Percentiles rank a stretch among this genome's conserved stretches.
phyloP scores from a whole-genome alignment of 2,113 vertebrate genomes.

The Gallinago jamesoni region DNA sequence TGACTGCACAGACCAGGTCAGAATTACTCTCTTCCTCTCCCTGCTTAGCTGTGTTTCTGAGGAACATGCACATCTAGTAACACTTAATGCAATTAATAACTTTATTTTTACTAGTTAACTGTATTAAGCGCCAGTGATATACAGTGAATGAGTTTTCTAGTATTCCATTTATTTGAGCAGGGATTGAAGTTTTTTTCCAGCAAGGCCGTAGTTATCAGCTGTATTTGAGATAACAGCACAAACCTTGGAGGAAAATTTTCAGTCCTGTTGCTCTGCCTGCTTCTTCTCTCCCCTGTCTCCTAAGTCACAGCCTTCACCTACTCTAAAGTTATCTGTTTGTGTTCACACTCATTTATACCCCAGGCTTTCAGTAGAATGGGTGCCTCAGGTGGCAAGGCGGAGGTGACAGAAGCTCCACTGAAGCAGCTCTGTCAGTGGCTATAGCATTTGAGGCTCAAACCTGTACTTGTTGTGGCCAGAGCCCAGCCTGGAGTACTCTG shows the following conservation, averaged over 20 bases:
- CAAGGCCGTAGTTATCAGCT: not conserved
- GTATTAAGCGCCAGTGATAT: not conserved
- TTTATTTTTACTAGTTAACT: not conserved
- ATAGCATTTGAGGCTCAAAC: not conserved
- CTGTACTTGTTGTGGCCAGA: accelerated
- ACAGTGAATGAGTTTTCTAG: not conserved
- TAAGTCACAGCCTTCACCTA: not conserved
- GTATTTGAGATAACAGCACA: not conserved
- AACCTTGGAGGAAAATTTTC: not conserved
- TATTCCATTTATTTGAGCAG: not conserved
- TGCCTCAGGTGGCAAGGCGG: accelerated
- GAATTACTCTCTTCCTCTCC: not conserved
- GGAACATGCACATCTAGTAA: not conserved
- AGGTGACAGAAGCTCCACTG: not conserved
- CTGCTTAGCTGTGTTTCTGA: not conserved
- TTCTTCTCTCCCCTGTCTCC: not conserved
- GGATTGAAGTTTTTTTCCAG: not conserved
- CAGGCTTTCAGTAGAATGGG: not conserved
- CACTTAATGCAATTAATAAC: not conserved
- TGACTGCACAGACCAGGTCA: not conserved
- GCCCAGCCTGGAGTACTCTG: not conserved
- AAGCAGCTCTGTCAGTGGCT: not conserved
- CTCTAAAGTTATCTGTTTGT: not conserved
- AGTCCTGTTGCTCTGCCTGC: not conserved
- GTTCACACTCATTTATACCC: not conserved